A percentile compares a stretch with the other conserved stretches of the same genome.
Evolutionary conservation across 1,140 invertebrate species (phyloP).

Genomic region (Odontomachus brunneus): DNA sequence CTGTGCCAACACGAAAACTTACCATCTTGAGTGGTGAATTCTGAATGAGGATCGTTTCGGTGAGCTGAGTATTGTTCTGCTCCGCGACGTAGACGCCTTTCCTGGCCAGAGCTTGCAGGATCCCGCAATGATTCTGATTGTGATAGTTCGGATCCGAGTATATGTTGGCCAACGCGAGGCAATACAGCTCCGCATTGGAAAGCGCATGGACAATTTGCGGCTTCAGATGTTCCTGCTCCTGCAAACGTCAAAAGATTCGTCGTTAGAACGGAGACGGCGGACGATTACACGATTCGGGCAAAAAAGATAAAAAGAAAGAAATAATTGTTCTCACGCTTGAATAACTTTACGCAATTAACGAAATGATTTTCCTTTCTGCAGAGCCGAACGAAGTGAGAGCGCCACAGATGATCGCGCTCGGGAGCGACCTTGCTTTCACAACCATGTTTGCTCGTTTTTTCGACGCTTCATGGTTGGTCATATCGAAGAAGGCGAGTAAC

Average conservation of each 20-base stretch:
- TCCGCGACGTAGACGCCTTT: constrained; percentile 96
- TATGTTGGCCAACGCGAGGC: constrained; percentile 97
- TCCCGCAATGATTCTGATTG: constrained; percentile 97
- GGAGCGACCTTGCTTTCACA: constrained; percentile 10
- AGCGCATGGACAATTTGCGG: constrained; percentile 96
- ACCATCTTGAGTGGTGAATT: constrained; percentile 98
- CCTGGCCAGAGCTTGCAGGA: constrained; percentile 95
- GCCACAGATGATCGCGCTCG: constrained; percentile 26
- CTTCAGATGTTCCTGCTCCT: constrained; percentile 97
- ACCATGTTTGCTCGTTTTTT: background rate
- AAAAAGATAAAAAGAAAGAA: background rate
- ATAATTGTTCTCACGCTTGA: background rate
- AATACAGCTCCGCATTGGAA: constrained; percentile 98
- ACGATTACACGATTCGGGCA: background rate
- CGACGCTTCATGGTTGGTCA: background rate
- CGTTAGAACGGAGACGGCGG: background rate
- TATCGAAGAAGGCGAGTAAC: background rate
- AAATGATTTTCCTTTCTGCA: constrained; percentile 2
- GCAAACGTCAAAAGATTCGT: constrained; percentile 61
- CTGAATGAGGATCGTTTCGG: constrained; percentile 98
- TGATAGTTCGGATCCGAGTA: constrained; percentile 98
- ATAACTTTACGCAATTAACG: constrained; percentile 8
- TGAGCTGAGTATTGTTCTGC: constrained; percentile 94
- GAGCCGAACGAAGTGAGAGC: constrained; percentile 7
- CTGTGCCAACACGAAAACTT: constrained; percentile 79